These are phyloP conservation scores for Teleiodes luculella DNA, from an alignment of 2,888 invertebrate genomes.

Conservation along the genomic window DNA sequence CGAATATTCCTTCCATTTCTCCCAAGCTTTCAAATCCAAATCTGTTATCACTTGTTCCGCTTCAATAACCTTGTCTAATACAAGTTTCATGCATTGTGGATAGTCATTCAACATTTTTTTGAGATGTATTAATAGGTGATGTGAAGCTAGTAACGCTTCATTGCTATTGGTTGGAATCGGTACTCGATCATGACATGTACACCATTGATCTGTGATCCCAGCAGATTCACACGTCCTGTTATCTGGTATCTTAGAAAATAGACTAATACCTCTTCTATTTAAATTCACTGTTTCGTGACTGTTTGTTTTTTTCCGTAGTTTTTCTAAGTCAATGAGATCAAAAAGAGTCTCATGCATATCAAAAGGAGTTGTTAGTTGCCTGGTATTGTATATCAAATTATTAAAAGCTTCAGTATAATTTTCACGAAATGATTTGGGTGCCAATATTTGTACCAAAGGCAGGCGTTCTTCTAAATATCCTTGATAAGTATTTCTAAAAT, in stretches of 20 bases:
- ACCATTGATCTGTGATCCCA: slow-evolving; percentile 86
- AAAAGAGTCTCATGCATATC: slow-evolving; percentile 86
- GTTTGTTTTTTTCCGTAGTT: slow-evolving; percentile 27
- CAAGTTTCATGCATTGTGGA: slow-evolving; percentile 1
- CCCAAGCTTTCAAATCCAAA: neutral
- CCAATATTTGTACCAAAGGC: slow-evolving; percentile 83
- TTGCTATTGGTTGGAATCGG: neutral
- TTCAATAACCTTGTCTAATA: neutral
- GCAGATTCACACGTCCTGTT: slow-evolving; percentile 85
- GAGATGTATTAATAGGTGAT: neutral
- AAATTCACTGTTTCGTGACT: slow-evolving; percentile 57
- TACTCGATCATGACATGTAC: slow-evolving; percentile 83
- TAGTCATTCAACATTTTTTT: neutral
- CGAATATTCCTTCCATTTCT: slow-evolving; percentile 28
- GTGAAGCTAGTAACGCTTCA: neutral
- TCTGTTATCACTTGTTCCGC: neutral
- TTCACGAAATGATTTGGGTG: slow-evolving; percentile 83
- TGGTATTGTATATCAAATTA: slow-evolving; percentile 80
- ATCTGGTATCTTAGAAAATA: slow-evolving; percentile 82
- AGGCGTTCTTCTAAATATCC: slow-evolving; percentile 89
- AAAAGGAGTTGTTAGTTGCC: slow-evolving; percentile 82
- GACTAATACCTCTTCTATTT: slow-evolving; percentile 78
- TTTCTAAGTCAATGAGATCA: slow-evolving; percentile 77
- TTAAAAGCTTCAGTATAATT: slow-evolving; percentile 76
- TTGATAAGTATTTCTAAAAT: slow-evolving; percentile 86